Evolutionary conservation across 2,888 invertebrate species (phyloP).

Genomic region (Amiota mariae): DNA sequence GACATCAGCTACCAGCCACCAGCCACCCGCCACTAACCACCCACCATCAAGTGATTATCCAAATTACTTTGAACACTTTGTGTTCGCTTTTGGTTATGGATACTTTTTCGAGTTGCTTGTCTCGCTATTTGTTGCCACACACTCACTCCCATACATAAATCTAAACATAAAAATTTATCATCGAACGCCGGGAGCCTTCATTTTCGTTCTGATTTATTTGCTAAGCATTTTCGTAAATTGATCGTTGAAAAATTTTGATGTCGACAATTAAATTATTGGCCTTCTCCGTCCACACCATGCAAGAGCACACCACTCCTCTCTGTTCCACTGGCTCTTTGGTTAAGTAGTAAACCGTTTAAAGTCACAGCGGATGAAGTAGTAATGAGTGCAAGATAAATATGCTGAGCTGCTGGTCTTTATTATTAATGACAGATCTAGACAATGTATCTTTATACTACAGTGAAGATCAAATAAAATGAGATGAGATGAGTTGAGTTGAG

Average conservation of each 20-base stretch:
- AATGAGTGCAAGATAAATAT: constrained; percentile 20
- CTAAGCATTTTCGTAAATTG: constrained; percentile 15
- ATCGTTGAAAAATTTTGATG: constrained; percentile 26
- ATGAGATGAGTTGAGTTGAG: too few relatives aligned
- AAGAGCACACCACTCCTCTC: not conserved
- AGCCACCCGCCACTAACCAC: not conserved
- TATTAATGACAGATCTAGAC: constrained; percentile 14
- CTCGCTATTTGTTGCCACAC: not conserved
- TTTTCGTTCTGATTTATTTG: constrained; percentile 20
- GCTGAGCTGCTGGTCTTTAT: constrained; percentile 24
- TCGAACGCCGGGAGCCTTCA: not conserved
- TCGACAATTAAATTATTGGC: constrained; percentile 27
- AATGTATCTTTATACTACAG: too few relatives aligned
- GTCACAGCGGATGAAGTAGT: not conserved
- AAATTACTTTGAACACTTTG: constrained; percentile 4
- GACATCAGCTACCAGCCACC: not conserved
- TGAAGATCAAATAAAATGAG: too few relatives aligned
- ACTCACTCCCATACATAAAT: constrained; percentile 3
- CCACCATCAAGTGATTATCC: not conserved
- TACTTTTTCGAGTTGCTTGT: too few relatives aligned
- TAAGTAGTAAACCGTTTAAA: not conserved
- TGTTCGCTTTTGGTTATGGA: not conserved
- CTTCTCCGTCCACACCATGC: not conserved
- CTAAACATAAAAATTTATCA: constrained; percentile 11
- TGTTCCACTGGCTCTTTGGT: too few relatives aligned